Conservation (phyloP, 2,797 vertebrate genomes). For the Oryzias sinensis region DNA sequence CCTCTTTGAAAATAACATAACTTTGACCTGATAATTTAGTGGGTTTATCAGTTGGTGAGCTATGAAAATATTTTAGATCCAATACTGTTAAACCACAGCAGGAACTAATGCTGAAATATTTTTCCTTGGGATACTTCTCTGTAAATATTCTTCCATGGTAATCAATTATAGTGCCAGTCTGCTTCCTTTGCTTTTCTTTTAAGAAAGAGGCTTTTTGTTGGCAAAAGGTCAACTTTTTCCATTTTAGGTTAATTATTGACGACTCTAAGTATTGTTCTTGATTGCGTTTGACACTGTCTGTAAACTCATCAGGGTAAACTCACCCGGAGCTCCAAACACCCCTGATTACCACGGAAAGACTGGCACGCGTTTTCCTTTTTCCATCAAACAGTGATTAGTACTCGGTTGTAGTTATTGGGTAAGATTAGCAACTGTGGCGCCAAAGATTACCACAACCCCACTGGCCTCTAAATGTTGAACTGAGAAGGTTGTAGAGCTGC, state of each 20-base stretch:
- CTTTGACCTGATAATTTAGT: too few relatives aligned
- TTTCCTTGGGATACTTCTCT: too few relatives aligned
- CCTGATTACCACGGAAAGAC: conserved; percentile 52
- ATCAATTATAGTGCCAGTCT: too few relatives aligned
- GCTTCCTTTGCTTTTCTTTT: not conserved
- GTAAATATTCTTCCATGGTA: too few relatives aligned
- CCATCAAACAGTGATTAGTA: conserved; percentile 59
- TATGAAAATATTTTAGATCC: too few relatives aligned
- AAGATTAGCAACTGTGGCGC: conserved; percentile 47
- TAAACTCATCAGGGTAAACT: conserved; percentile 50
- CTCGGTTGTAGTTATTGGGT: conserved; percentile 48
- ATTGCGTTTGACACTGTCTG: conserved; percentile 58
- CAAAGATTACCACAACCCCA: conserved; percentile 48
- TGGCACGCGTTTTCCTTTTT: conserved; percentile 25
- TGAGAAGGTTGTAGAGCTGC: conserved; percentile 12
- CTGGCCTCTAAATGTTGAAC: conserved; percentile 17
- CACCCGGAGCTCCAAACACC: conserved; percentile 36
- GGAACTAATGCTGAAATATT: too few relatives aligned
- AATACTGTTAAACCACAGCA: too few relatives aligned
- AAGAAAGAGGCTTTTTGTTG: not conserved
- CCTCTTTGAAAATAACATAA: too few relatives aligned
- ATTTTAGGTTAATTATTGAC: conserved; percentile 37
- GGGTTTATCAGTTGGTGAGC: too few relatives aligned
- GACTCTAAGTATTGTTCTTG: conserved; percentile 31
- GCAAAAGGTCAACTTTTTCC: conserved; percentile 22